Percentiles rank a stretch among this genome's conserved stretches.
These are phyloP conservation scores for Drosophila kikkawai DNA, from an alignment of 1,140 invertebrate genomes.

Conservation along the genomic window DNA sequence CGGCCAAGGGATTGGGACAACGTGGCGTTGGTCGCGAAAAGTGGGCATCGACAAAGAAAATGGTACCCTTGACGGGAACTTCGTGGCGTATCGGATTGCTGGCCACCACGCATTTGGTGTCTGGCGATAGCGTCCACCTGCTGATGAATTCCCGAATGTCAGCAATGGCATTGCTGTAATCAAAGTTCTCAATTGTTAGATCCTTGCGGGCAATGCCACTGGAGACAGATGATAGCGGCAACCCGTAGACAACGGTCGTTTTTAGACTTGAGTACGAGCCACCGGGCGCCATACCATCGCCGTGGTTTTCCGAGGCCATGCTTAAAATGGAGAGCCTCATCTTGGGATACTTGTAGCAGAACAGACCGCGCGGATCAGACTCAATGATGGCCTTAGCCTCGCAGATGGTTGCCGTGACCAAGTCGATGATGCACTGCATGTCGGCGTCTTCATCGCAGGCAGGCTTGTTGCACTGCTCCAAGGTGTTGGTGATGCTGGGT, in stretches of 20 bases:
- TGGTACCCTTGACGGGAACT: slow-evolving; percentile 55
- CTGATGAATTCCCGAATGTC: slow-evolving; percentile 61
- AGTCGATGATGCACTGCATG: slow-evolving; percentile 46
- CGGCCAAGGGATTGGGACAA: slow-evolving; percentile 72
- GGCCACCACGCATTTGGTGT: slow-evolving; percentile 69
- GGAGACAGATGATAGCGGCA: background rate
- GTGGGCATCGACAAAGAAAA: slow-evolving; percentile 70
- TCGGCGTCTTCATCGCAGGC: slow-evolving; percentile 62
- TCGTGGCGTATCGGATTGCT: slow-evolving; percentile 46
- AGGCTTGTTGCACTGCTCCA: slow-evolving; percentile 48
- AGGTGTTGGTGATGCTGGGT: background rate
- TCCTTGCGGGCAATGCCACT: slow-evolving; percentile 36
- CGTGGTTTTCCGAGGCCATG: background rate
- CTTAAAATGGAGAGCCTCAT: background rate
- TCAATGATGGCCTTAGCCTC: slow-evolving; percentile 52
- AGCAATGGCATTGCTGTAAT: slow-evolving; percentile 55
- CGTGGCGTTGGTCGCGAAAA: slow-evolving; percentile 69
- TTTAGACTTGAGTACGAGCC: background rate
- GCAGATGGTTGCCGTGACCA: slow-evolving; percentile 57
- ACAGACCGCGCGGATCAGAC: slow-evolving; percentile 60
- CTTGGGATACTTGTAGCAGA: slow-evolving; percentile 56
- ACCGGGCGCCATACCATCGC: background rate
- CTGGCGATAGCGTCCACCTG: slow-evolving; percentile 59
- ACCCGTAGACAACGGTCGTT: background rate
- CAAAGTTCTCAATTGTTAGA: slow-evolving; percentile 51